phyloP scores from a whole-genome alignment of 2,113 vertebrate species.

The Motacilla alba region DNA sequence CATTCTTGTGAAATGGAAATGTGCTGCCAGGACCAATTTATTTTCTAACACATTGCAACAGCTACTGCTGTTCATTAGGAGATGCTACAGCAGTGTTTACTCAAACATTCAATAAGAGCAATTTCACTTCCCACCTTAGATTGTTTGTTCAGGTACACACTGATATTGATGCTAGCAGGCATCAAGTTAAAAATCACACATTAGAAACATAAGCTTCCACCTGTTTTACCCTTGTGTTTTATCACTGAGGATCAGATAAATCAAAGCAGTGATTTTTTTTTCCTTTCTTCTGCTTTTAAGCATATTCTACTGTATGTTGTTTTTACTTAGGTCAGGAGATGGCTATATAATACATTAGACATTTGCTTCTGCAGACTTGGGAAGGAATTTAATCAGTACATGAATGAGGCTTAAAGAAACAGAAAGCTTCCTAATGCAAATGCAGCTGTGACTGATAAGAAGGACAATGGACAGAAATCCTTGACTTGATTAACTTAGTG shows the following conservation, averaged over 20 bases:
- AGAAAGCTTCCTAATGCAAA: constrained; percentile 60
- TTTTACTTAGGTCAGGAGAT: constrained; percentile 4
- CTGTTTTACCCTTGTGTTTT: neutral
- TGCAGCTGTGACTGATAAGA: constrained; percentile 63
- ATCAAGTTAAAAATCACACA: neutral
- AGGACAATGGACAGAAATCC: constrained; percentile 63
- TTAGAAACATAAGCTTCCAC: neutral
- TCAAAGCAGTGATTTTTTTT: neutral
- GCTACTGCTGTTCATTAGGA: neutral
- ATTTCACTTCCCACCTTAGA: neutral
- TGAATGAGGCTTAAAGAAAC: constrained; percentile 54
- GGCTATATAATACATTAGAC: constrained; percentile 46
- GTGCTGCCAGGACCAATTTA: constrained; percentile 15
- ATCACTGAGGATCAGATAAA: neutral
- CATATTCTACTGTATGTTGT: neutral
- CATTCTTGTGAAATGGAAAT: neutral
- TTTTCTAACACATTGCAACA: neutral
- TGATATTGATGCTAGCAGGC: neutral
- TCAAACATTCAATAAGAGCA: neutral
- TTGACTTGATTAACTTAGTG: constrained; percentile 72
- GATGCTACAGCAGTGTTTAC: neutral
- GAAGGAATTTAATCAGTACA: constrained; percentile 53
- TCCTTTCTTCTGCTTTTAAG: neutral
- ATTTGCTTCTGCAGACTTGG: constrained; percentile 37
- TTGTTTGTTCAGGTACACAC: neutral